phyloP scores from a whole-genome alignment of 2,888 invertebrate species.

The Erpobdella octoculata region DNA sequence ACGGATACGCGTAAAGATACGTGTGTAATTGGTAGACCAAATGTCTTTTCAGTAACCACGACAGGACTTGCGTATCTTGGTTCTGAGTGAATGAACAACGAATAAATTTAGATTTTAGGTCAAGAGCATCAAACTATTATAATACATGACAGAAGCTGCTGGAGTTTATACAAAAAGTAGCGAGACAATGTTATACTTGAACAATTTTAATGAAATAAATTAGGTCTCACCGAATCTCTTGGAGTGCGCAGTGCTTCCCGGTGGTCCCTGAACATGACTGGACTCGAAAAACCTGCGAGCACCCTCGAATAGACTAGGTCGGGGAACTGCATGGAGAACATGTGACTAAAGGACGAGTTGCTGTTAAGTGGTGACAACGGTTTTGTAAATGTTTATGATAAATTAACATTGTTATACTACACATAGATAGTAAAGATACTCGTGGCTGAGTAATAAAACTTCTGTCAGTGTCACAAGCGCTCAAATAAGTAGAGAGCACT shows the following conservation, averaged over 20 bases:
- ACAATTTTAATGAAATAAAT: not conserved
- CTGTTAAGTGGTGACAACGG: too few relatives aligned
- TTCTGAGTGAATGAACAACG: too few relatives aligned
- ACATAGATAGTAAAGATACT: too few relatives aligned
- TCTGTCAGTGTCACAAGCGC: too few relatives aligned
- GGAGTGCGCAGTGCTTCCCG: not conserved
- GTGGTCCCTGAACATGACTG: conserved; percentile 13
- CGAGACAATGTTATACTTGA: not conserved
- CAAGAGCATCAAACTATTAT: too few relatives aligned
- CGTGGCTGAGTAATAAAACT: too few relatives aligned
- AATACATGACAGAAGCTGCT: too few relatives aligned
- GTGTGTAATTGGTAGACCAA: conserved; percentile 23
- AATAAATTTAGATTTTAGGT: too few relatives aligned
- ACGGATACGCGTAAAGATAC: not conserved
- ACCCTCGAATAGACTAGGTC: not conserved
- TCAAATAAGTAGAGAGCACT: too few relatives aligned
- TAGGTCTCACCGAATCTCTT: not conserved
- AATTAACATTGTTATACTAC: too few relatives aligned
- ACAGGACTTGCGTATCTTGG: not conserved
- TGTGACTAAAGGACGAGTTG: not conserved
- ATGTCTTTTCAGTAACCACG: conserved; percentile 12
- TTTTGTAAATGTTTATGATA: too few relatives aligned
- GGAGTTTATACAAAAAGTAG: not conserved
- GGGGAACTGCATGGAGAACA: conserved; percentile 14
- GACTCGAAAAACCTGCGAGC: conserved; percentile 15